Base-by-base conservation (phyloP, 2,888 invertebrate genomes). In the Pseudococcus jackbeardsleyi region DNA sequence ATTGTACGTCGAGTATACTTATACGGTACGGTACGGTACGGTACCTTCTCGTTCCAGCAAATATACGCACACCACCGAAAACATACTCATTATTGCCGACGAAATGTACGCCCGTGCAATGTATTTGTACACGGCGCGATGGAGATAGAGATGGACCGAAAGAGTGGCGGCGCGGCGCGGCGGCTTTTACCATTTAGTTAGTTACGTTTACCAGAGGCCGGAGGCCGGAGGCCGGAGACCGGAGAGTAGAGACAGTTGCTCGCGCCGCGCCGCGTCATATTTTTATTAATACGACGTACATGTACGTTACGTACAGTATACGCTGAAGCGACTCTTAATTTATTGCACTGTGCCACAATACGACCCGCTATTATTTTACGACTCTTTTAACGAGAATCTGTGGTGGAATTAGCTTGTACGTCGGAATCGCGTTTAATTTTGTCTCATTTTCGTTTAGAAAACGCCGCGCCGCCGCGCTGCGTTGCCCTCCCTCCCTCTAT, bases 251-350 rank as follows among this genome's bases (percentile, higher is more conserved):
- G 64, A 64, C 64, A 64, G 64, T 64, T 64, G 64, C 64, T 54
- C 15, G n/a, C n/a, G 50, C 50, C 50, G 15, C 15, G 68, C 64
- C 64, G 72, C 64, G 86, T 86, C 86, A 86, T 86, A 86, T 86
- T 86, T 86, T 46, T 86, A 86, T 86, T 86, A 72, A 86, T 86
- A 86, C 86, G 72, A 19, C 82, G 82, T 42, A 42, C 42, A 39
- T 17, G 42, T 42, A 82, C 11, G 59, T 48, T 42, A 82, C 11
- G 11, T 54, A 54, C 8, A n/a, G n/a, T 54, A 54, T 54, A 54
- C 68, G 22, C 68, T 9, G 26, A 68, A 68, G 68, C 26, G 22
- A 26, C 68, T 68, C 26, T 68, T 68, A 68, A 68, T 68, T 68
- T 68, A 68, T 68, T 26, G 68, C 68, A 26, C 68, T 12, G 68